A percentile compares a stretch with the other conserved stretches of the same genome.
These are phyloP conservation scores for Apaloderma vittatum DNA, from an alignment of 2,113 vertebrate species.

Conservation along the genomic window DNA sequence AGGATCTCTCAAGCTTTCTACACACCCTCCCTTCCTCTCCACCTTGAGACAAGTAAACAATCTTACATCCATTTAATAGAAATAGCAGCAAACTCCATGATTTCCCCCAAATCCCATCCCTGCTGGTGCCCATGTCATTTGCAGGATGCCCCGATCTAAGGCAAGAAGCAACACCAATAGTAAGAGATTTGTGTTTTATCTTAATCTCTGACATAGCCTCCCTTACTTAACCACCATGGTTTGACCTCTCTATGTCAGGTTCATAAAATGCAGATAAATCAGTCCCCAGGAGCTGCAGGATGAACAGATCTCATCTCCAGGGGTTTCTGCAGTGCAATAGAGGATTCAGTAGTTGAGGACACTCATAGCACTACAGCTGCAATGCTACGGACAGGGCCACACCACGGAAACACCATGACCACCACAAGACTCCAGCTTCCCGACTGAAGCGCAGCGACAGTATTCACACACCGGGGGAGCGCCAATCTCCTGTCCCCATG, in stretches of 20 bases:
- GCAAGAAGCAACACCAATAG: background rate
- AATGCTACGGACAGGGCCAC: background rate
- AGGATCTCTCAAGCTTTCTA: background rate
- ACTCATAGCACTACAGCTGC: background rate
- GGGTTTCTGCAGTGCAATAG: background rate
- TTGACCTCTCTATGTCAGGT: background rate
- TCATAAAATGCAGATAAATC: background rate
- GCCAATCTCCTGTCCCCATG: accelerated
- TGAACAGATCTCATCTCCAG: background rate
- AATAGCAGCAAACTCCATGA: background rate
- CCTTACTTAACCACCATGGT: background rate
- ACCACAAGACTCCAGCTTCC: background rate
- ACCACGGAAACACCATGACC: background rate
- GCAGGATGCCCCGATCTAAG: background rate
- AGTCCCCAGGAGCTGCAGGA: background rate
- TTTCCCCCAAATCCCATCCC: background rate
- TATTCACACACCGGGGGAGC: accelerated
- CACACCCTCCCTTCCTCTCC: background rate
- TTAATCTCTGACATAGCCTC: background rate
- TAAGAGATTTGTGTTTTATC: background rate
- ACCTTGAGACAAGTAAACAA: background rate
- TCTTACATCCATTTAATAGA: background rate
- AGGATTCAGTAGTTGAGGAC: background rate
- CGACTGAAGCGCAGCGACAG: background rate
- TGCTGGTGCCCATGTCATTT: background rate